Evolutionary conservation across 2,888 invertebrate genomes (phyloP).

Genomic region (Cantharis lateralis): DNA sequence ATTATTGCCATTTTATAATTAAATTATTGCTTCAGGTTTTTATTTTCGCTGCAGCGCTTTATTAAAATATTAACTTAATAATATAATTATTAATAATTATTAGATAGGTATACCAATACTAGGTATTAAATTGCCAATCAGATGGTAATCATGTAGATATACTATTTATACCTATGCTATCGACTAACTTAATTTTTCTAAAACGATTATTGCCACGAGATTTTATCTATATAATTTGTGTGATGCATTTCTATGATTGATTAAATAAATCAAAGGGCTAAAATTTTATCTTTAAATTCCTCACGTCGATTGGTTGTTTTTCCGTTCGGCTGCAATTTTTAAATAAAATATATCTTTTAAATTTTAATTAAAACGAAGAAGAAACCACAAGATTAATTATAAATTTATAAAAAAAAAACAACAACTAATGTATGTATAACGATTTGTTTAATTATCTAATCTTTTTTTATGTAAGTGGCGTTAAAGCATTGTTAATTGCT

Average conservation of each 20-base stretch:
- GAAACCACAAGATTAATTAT: background rate
- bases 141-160: background rate
- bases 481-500: constrained; percentile 1
- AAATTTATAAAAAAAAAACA: background rate
- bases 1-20: background rate
- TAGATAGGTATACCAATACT: background rate
- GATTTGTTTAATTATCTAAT: background rate
- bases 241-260: background rate
- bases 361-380: background rate
- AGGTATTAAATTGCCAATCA: background rate
- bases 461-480: constrained; percentile 1
- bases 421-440: background rate
- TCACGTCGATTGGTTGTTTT: too few species aligned
- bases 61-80: background rate
- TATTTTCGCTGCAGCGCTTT: background rate
- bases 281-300: too few species aligned
- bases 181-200: too few species aligned
- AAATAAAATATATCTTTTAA: background rate
- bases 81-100: background rate
- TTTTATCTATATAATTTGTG: too few species aligned
- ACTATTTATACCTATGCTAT: too few species aligned
- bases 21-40: background rate
- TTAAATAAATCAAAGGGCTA: too few species aligned
- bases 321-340: background rate
- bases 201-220: background rate